Conservation (phyloP, 1,140 invertebrate species). For the Cotesia chilonis region DNA sequence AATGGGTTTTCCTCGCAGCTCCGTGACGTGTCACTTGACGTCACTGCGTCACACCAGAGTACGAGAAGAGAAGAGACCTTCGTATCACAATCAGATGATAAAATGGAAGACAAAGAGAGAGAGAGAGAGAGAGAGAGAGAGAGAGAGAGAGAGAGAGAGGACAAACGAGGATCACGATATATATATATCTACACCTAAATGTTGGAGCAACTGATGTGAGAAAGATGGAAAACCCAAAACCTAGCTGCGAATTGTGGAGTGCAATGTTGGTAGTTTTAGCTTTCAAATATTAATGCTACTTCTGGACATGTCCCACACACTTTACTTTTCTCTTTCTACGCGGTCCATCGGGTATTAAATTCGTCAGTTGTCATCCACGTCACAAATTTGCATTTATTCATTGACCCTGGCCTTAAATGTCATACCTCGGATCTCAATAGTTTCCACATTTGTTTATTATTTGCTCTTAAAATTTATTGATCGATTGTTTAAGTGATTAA, state of each 20-base stretch:
- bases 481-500: no score
- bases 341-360: slow-evolving; percentile 5
- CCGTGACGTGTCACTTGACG: slow-evolving; percentile 41
- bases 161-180: no score
- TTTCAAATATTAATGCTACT: slow-evolving; percentile 53
- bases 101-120: neutral
- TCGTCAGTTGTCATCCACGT: neutral
- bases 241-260: slow-evolving; percentile 9
- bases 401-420: slow-evolving; percentile 5
- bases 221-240: neutral
- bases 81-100: slow-evolving; percentile 19
- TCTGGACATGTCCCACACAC: slow-evolving; percentile 41
- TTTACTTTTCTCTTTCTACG: slow-evolving; percentile 30
- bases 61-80: slow-evolving; percentile 34
- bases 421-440: no score
- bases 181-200: no score
- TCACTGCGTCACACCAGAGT: slow-evolving; percentile 27
- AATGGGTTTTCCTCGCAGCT: slow-evolving; percentile 20
- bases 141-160: neutral
- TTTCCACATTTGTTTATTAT: no score
- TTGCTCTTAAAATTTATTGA: no score
- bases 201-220: neutral
- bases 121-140: slow-evolving; percentile 19
- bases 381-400: slow-evolving; percentile 7
- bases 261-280: slow-evolving; percentile 27